Percentiles rank a stretch among this genome's conserved stretches.
These are phyloP conservation scores for Perca schrenkii DNA, from an alignment of 2,113 vertebrate genomes.

Conservation along the genomic window DNA sequence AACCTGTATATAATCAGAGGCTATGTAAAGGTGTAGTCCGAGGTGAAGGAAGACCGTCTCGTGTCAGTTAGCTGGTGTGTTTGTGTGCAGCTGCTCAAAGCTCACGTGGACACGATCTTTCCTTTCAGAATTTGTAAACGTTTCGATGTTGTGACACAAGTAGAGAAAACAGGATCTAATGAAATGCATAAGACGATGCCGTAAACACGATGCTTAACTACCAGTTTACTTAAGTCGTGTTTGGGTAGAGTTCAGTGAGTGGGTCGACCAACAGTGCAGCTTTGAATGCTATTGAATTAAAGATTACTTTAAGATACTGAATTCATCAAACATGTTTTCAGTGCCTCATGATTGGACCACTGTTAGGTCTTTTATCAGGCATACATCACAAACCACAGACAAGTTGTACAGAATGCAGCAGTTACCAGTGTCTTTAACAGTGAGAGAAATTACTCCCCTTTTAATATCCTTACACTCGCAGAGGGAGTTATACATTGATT, in stretches of 20 bases:
- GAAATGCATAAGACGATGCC: not conserved
- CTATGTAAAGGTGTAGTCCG: rapidly evolving
- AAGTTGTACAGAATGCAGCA: not conserved
- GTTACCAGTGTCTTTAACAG: not conserved
- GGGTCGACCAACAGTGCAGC: not conserved
- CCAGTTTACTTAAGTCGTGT: not conserved
- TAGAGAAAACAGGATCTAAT: not conserved
- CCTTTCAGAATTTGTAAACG: slow-evolving; percentile 24
- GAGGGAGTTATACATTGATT: not conserved
- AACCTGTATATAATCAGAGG: rapidly evolving
- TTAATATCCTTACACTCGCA: not conserved
- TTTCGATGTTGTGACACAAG: not conserved
- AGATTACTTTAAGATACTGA: not conserved
- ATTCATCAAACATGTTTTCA: too few species aligned
- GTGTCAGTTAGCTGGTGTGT: not conserved
- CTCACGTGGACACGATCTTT: slow-evolving; percentile 62
- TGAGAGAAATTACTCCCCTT: too few species aligned
- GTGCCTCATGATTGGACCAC: not conserved
- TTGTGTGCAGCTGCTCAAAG: not conserved
- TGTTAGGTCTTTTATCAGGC: not conserved
- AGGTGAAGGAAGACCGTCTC: not conserved
- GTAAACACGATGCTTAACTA: not conserved
- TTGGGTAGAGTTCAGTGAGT: not conserved
- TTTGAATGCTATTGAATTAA: not conserved
- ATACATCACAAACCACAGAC: not conserved